Evolutionary conservation across 2,888 invertebrate species (phyloP).

Genomic region (Leptinotarsa haldemani): DNA sequence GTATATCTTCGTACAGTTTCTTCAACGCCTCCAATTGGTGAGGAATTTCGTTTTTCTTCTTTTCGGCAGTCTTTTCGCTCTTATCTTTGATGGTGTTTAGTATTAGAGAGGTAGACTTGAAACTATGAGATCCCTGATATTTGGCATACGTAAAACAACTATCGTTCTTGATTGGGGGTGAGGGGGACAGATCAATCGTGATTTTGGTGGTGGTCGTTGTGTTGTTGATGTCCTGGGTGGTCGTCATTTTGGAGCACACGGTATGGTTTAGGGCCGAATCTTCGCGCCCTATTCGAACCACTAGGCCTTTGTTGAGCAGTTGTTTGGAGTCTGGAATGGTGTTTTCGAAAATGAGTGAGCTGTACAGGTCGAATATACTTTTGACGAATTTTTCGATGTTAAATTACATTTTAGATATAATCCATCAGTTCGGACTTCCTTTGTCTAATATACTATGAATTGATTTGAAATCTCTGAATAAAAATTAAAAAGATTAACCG

Average conservation of each 20-base stretch:
- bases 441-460: too few relatives aligned
- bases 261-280: slow-evolving; percentile 61
- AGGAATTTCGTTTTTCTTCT: slow-evolving; percentile 49
- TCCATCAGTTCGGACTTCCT: too few relatives aligned
- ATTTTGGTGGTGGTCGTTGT: slow-evolving; percentile 66
- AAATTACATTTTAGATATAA: too few relatives aligned
- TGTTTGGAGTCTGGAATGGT: slow-evolving; percentile 61
- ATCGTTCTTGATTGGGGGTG: slow-evolving; percentile 51
- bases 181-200: slow-evolving; percentile 64
- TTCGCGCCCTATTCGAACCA: slow-evolving; percentile 64
- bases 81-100: slow-evolving; percentile 62
- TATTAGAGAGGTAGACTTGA: slow-evolving; percentile 66
- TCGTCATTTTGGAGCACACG: slow-evolving; percentile 63
- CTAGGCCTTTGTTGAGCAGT: slow-evolving; percentile 65
- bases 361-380: slow-evolving; percentile 4
- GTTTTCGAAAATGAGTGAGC: slow-evolving; percentile 1
- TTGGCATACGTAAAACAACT: slow-evolving; percentile 51
- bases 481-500: too few relatives aligned
- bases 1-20: slow-evolving; percentile 64
- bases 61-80: slow-evolving; percentile 38
- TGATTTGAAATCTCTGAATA: too few relatives aligned
- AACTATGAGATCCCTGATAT: slow-evolving; percentile 57
- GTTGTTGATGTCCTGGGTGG: slow-evolving; percentile 56
- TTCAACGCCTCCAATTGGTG: slow-evolving; percentile 63
- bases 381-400: not conserved